phyloP scores from a whole-genome alignment of 2,888 invertebrate genomes.

The Resseliella maxima region DNA sequence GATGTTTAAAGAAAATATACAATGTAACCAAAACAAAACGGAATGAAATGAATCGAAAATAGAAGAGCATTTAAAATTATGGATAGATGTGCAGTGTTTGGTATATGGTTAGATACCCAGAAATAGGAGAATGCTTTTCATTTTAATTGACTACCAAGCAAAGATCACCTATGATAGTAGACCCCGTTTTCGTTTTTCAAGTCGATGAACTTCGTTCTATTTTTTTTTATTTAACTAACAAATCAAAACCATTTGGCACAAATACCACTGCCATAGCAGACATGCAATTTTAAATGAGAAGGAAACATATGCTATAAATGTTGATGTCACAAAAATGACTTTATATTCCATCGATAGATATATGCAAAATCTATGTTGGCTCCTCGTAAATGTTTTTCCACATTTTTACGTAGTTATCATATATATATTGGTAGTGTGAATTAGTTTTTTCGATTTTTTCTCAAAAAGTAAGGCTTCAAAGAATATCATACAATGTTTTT shows the following conservation, averaged over 20 bases:
- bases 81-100: no score
- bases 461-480: no score
- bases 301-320: neutral
- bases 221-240: neutral
- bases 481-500: no score
- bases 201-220: neutral
- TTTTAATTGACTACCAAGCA: neutral
- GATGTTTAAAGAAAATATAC: neutral
- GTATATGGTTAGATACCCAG: neutral
- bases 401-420: neutral
- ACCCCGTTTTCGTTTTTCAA: neutral
- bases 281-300: neutral
- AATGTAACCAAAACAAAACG: neutral
- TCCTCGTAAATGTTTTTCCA: neutral
- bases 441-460: no score
- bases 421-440: no score
- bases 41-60: neutral
- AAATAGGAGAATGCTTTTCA: neutral
- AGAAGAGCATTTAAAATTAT: no score
- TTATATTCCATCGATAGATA: neutral
- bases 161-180: no score
- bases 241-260: neutral
- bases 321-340: neutral
- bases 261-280: neutral
- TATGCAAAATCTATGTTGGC: slow-evolving; percentile 2